Base-by-base conservation (phyloP, 2,113 vertebrate species). In the Micromys minutus region DNA sequence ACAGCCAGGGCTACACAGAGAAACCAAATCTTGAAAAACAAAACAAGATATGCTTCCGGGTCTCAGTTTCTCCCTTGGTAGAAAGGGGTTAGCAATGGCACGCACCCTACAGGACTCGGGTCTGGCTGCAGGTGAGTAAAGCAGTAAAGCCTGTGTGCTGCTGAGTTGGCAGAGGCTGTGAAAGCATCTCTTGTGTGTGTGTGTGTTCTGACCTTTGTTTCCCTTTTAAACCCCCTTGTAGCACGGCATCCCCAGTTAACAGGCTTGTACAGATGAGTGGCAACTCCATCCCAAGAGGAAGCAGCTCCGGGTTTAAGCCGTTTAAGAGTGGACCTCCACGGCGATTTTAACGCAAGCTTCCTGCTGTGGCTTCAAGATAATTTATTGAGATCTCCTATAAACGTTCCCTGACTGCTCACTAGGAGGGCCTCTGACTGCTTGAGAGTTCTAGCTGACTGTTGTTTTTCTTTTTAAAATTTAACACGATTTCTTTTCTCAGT, bases 211-310 rank as follows among this genome's bases (percentile, higher is more conserved):
- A 96, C 63, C 0, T 39, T 97, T 90, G 89, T 75, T 98, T 85
- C 87, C 87, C 39, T 86, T 97, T 95, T 95, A 94, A 98, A 92
- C 91, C 76, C 97, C 98, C 98, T 98, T 87, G n/a, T 96, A 99
- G 99, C 98, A 99, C 99, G 96, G 99, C 99, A 1, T 98, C 99
- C 87, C 99, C 99, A 95, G 99, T 99, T 97, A 99, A 99, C 98
- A 98, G 99, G 98, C 99, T 99, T 98, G 99, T 99, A 98, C 99
- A 99, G 98, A 99, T 99, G 98, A 99, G 99, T 94, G 99, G 99
- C 98, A 99, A 98, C 98, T 99, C 99, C 95, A 98, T 99, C 98
- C 98, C 98, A 83, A 98, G 99, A 84, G 98, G 99, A 97, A 99
- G 98, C 93, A 98, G 99, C 86, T 99, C 99, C 36, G 99, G 99